A percentile compares a stretch with the other conserved stretches of the same genome.
phyloP scores from a whole-genome alignment of 1,140 invertebrate species.

The Dolichoris vasculosae region DNA sequence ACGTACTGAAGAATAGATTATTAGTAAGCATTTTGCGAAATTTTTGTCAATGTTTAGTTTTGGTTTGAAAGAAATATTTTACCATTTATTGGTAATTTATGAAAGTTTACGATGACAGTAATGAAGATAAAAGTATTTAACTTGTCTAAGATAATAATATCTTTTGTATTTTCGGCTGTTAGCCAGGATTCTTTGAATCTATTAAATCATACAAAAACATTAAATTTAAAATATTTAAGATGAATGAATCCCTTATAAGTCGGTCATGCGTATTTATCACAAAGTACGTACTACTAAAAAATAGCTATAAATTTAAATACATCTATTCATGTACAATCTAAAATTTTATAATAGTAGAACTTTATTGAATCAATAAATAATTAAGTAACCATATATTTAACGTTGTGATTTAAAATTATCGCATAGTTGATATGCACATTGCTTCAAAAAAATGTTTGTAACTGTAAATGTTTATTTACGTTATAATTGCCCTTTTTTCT shows the following conservation, averaged over 20 bases:
- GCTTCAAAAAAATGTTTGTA: neutral
- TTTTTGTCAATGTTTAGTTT: neutral
- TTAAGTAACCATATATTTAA: neutral
- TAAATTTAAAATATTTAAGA: constrained; percentile 21
- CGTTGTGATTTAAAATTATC: neutral
- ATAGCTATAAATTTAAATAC: neutral
- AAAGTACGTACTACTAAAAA: neutral
- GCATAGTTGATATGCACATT: neutral
- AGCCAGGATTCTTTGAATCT: constrained; percentile 42
- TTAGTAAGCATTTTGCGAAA: constrained; percentile 1
- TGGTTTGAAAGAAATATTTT: constrained; percentile 31
- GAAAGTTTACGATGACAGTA: constrained; percentile 60
- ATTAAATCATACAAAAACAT: constrained; percentile 16
- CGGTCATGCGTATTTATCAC: constrained; percentile 2
- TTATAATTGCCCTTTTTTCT: no score
- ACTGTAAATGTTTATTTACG: no score
- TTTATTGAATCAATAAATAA: neutral
- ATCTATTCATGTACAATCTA: neutral
- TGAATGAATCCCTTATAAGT: neutral
- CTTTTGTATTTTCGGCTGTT: constrained; percentile 47
- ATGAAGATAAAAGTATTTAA: constrained; percentile 60
- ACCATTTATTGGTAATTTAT: constrained; percentile 20
- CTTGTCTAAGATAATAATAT: constrained; percentile 48
- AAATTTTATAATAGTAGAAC: neutral
- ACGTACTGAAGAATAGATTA: constrained; percentile 3